These are phyloP conservation scores for Xylota segnis DNA, from an alignment of 2,888 invertebrate genomes.

Conservation along the genomic window DNA sequence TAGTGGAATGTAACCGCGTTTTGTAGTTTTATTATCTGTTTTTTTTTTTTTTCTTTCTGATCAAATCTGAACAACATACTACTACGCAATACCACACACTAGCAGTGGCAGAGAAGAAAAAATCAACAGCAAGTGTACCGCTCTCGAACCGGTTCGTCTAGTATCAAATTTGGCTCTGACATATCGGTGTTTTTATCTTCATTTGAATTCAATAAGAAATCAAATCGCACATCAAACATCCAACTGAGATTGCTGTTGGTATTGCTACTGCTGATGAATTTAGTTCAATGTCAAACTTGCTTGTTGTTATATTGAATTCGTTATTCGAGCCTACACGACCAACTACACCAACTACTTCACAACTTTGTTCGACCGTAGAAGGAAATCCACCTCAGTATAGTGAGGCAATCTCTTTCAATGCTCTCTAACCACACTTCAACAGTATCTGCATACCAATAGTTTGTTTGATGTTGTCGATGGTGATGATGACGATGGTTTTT, in stretches of 20 bases:
- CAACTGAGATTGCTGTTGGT: constrained; percentile 33
- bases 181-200: constrained; percentile 58
- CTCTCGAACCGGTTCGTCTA: constrained; percentile 65
- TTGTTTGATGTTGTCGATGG: constrained; percentile 51
- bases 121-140: constrained; percentile 54
- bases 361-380: constrained; percentile 68
- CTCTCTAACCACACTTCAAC: constrained; percentile 52
- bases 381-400: constrained; percentile 54
- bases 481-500: constrained; percentile 55
- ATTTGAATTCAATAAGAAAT: constrained; percentile 67
- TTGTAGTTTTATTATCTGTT: constrained; percentile 14
- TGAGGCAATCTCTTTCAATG: constrained; percentile 68
- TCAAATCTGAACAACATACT: constrained; percentile 47
- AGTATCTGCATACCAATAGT: constrained; percentile 62
- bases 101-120: constrained; percentile 35
- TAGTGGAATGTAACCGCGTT: constrained; percentile 59
- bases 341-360: constrained; percentile 47
- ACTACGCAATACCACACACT: constrained; percentile 58
- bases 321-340: constrained; percentile 70
- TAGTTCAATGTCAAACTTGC: constrained; percentile 75
- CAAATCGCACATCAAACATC: constrained; percentile 46
- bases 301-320: constrained; percentile 49
- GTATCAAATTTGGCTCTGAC: constrained; percentile 64
- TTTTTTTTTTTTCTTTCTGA: constrained; percentile 30
- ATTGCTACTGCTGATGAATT: constrained; percentile 62